A percentile compares a stretch with the other conserved stretches of the same genome.
These are phyloP conservation scores for Salvelinus fontinalis DNA, from an alignment of 2,113 vertebrate genomes.

Conservation along the genomic window DNA sequence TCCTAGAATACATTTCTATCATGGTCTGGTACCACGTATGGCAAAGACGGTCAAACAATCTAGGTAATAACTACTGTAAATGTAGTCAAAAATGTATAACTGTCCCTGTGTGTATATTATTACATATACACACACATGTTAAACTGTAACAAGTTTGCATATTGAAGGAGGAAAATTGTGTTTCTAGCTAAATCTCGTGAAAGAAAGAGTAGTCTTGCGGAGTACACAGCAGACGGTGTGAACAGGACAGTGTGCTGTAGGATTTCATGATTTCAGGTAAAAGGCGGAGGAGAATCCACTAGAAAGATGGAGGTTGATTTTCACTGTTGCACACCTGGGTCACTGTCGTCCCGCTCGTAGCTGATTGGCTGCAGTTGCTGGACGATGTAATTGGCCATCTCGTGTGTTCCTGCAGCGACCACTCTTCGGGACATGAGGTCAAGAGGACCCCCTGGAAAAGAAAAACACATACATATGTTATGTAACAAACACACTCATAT, in stretches of 20 bases:
- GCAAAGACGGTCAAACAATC: too few species aligned
- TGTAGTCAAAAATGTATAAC: too few species aligned
- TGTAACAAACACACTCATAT: background rate
- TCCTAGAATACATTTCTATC: too few species aligned
- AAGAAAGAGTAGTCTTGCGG: too few species aligned
- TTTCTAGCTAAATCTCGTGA: too few species aligned
- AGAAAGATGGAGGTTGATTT: background rate
- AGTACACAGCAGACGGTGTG: too few species aligned
- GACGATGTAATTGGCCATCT: slow-evolving; percentile 80
- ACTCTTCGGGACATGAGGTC: slow-evolving; percentile 88
- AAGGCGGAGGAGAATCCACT: slow-evolving; percentile 25
- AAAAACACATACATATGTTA: background rate
- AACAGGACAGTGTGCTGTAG: slow-evolving; percentile 24
- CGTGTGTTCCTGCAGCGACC: slow-evolving; percentile 80
- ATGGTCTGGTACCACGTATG: too few species aligned
- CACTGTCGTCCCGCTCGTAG: slow-evolving; percentile 80
- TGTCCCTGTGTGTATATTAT: too few species aligned
- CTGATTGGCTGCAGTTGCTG: slow-evolving; percentile 81
- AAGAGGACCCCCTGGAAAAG: slow-evolving; percentile 79
- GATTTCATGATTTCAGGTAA: slow-evolving; percentile 43
- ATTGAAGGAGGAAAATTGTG: too few species aligned
- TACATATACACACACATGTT: too few species aligned
- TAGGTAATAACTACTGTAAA: too few species aligned
- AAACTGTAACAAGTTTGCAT: too few species aligned
- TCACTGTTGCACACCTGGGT: slow-evolving; percentile 24